Percentiles rank a stretch among this genome's conserved stretches.
These are phyloP conservation scores for Epirrita christyi DNA, from an alignment of 2,888 invertebrate genomes.

Conservation along the genomic window DNA sequence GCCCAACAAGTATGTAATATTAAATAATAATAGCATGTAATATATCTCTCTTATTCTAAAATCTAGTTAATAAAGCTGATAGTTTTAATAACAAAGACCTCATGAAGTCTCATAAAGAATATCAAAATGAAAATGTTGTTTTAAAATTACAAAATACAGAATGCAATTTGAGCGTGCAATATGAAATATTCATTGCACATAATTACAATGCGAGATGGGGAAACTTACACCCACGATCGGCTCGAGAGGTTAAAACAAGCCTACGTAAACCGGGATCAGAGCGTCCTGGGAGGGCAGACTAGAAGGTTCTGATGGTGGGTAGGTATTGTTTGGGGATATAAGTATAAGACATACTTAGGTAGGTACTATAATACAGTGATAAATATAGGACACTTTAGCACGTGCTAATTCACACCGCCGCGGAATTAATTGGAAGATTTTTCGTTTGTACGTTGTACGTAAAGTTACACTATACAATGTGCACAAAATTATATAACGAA, in stretches of 20 bases:
- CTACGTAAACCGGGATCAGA: conserved; percentile 27
- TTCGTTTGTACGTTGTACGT: too few relatives aligned
- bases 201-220: conserved; percentile 51
- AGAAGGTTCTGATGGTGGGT: too few relatives aligned
- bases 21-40: not conserved
- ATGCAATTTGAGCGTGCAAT: conserved; percentile 35
- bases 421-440: too few relatives aligned
- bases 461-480: too few relatives aligned
- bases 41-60: not conserved
- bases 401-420: too few relatives aligned
- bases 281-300: not conserved
- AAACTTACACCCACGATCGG: conserved; percentile 48
- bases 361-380: too few relatives aligned
- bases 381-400: too few relatives aligned
- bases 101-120: not conserved
- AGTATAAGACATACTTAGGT: too few relatives aligned
- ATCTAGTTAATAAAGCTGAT: not conserved
- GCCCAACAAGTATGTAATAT: too few relatives aligned
- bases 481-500: too few relatives aligned
- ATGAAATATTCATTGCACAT: conserved; percentile 49
- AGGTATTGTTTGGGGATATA: too few relatives aligned
- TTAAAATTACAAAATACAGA: conserved; percentile 25
- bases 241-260: conserved; percentile 17
- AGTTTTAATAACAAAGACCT: not conserved
- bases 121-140: conserved; percentile 12